Evolutionary conservation across 2,888 invertebrate genomes (phyloP).

Genomic region (Hydroisotoma schaefferi): DNA sequence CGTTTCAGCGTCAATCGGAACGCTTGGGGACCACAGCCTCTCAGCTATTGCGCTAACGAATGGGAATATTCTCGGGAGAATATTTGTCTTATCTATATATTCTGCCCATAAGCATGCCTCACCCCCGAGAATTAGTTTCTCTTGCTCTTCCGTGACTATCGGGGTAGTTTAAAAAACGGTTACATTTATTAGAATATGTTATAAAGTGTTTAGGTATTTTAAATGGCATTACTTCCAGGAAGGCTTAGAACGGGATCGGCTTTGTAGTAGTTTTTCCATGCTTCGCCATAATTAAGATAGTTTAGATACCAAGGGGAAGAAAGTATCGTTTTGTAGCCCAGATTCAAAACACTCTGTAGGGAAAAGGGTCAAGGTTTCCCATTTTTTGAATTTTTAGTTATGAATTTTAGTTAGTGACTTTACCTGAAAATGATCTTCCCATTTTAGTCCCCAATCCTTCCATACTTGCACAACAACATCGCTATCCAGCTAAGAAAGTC

Average conservation of each 20-base stretch:
- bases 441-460: constrained; percentile 55
- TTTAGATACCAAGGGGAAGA: constrained; percentile 89
- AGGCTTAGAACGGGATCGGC: constrained; percentile 61
- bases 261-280: constrained; percentile 67
- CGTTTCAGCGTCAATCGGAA: constrained; percentile 51
- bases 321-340: constrained; percentile 64
- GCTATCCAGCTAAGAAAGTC: constrained; percentile 51
- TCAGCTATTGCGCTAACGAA: constrained; percentile 82
- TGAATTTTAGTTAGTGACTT: neutral
- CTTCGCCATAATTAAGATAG: constrained; percentile 63
- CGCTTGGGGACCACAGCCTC: constrained; percentile 67
- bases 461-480: constrained; percentile 80
- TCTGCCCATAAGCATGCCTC: constrained; percentile 82
- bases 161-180: neutral
- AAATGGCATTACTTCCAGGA: constrained; percentile 25
- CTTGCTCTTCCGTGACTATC: constrained; percentile 51
- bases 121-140: constrained; percentile 74
- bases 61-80: constrained; percentile 71
- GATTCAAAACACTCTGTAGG: constrained; percentile 20
- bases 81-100: constrained; percentile 67
- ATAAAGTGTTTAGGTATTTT: neutral
- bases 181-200: neutral
- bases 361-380: neutral
- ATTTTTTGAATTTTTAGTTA: neutral
- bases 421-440: constrained; percentile 29